phyloP scores from a whole-genome alignment of 2,888 invertebrate genomes.

The Athalia cordata region DNA sequence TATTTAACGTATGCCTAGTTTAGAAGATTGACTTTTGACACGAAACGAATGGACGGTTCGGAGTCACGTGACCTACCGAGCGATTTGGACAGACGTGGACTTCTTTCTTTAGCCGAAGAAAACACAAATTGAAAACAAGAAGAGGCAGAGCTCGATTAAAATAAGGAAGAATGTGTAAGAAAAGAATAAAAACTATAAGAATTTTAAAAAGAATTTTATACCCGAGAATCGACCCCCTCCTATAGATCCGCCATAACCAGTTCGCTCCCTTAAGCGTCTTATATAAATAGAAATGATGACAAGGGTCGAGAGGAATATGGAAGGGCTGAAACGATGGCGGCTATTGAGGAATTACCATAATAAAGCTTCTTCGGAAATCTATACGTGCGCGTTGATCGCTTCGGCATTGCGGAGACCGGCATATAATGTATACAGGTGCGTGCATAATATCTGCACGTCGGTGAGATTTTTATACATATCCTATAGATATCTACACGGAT shows the following conservation, averaged over 20 bases:
- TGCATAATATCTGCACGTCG: not conserved
- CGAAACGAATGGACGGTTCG: slow-evolving; percentile 22
- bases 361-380: not conserved
- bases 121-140: not conserved
- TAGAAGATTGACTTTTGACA: slow-evolving; percentile 34
- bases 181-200: too few relatives aligned
- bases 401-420: not conserved
- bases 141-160: not conserved
- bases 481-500: too few relatives aligned
- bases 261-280: too few relatives aligned
- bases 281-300: too few relatives aligned
- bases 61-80: not conserved
- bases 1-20: not conserved
- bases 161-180: too few relatives aligned
- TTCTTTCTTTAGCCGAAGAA: not conserved
- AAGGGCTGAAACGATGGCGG: not conserved
- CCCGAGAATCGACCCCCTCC: too few relatives aligned
- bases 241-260: too few relatives aligned
- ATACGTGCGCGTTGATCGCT: not conserved
- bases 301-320: not conserved
- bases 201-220: too few relatives aligned
- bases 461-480: not conserved
- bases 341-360: slow-evolving; percentile 19
- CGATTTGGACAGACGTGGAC: too few relatives aligned
- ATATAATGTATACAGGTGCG: too few relatives aligned